Conservation (phyloP, 2,113 vertebrate species). For the Rhynchomys soricoides region DNA sequence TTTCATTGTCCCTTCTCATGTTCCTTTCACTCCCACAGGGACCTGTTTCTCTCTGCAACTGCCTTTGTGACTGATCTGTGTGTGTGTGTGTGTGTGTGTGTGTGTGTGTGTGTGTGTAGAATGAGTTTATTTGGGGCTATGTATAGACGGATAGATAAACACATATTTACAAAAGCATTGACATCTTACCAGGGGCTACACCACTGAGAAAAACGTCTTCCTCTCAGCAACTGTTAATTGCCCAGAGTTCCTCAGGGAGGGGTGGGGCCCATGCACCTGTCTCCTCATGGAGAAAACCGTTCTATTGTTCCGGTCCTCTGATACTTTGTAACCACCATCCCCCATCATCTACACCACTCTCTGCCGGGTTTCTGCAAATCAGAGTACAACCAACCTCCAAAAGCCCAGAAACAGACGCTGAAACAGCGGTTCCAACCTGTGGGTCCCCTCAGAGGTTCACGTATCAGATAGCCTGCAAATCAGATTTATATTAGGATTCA, state of each 20-base stretch:
- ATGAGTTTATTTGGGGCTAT: not conserved
- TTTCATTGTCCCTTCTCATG: not conserved
- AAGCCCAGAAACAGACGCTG: not conserved
- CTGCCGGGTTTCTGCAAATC: not conserved
- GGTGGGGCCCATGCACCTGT: not conserved
- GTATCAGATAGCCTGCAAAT: not conserved
- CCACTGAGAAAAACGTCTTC: not conserved
- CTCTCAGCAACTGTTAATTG: not conserved
- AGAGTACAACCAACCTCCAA: not conserved
- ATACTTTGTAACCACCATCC: not conserved
- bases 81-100: too few species aligned
- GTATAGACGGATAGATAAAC: not conserved
- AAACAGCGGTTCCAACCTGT: not conserved
- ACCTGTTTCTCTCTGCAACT: not conserved
- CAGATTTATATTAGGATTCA: not conserved
- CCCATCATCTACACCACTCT: not conserved
- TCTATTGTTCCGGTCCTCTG: not conserved
- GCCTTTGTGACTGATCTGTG: not conserved
- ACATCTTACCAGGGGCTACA: not conserved
- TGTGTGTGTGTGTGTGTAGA: not conserved
- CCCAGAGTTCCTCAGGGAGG: not conserved
- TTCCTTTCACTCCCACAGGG: too few species aligned
- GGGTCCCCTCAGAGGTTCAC: not conserved
- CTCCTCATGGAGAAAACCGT: not conserved
- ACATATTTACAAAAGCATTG: not conserved